A percentile compares a stretch with the other conserved stretches of the same genome.
Conservation (phyloP, 2,113 vertebrate species). For the Turnix velox region DNA sequence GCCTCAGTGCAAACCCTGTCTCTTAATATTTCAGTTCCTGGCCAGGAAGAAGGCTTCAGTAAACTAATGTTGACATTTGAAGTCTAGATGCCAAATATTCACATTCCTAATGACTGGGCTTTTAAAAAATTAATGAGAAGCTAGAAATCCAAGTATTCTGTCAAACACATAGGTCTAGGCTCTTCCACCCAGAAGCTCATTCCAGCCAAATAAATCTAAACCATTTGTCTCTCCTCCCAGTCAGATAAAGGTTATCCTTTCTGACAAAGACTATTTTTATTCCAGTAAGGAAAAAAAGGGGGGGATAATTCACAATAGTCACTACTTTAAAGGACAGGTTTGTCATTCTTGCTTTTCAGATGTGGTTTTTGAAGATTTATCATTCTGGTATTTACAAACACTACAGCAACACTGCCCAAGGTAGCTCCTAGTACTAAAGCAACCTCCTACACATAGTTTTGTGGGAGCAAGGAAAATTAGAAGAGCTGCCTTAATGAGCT, state of each 20-base stretch:
- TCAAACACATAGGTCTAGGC: neutral
- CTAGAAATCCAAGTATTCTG: constrained; percentile 29
- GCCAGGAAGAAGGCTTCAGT: neutral
- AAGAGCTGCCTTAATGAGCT: neutral
- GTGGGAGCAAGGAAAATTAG: neutral
- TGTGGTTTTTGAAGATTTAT: neutral
- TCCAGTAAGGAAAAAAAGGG: neutral
- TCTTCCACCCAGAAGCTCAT: neutral
- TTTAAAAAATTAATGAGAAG: neutral
- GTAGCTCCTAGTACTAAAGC: neutral
- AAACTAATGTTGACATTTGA: constrained; percentile 17
- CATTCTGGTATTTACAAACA: neutral
- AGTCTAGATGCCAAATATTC: constrained; percentile 16
- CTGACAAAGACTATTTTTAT: neutral
- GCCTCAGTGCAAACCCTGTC: neutral
- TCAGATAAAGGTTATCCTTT: neutral
- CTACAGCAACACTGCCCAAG: neutral
- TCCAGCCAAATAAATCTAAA: neutral
- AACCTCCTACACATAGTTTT: rapidly evolving
- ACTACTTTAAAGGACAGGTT: neutral
- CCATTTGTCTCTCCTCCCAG: neutral
- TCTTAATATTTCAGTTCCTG: neutral
- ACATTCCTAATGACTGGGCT: neutral
- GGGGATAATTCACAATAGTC: neutral
- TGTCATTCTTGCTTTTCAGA: neutral